Conservation (phyloP, 2,113 vertebrate genomes). For the Syngnathus typhle region DNA sequence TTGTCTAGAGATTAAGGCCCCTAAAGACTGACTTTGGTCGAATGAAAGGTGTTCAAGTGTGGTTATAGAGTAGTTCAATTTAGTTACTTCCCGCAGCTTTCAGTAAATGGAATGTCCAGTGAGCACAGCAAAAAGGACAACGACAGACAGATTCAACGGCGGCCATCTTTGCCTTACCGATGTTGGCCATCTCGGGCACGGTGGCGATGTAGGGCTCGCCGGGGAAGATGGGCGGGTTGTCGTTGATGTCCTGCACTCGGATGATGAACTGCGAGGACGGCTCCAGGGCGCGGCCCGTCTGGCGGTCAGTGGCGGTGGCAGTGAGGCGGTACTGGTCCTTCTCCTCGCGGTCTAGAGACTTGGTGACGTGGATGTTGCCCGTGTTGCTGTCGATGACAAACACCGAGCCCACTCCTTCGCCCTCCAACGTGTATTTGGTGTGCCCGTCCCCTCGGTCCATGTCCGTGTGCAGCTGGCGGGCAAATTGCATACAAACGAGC, state of each 20-base stretch:
- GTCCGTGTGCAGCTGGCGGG: slow-evolving; percentile 81
- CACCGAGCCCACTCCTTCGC: slow-evolving; percentile 85
- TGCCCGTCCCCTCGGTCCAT: slow-evolving; percentile 80
- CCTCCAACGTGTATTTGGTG: slow-evolving; percentile 80
- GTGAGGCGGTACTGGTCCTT: slow-evolving; percentile 83
- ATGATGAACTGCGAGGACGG: slow-evolving; percentile 86
- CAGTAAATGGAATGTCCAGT: too few species aligned
- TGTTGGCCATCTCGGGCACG: slow-evolving; percentile 85
- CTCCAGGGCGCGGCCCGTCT: slow-evolving; percentile 80
- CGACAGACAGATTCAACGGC: too few species aligned
- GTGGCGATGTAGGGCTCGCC: slow-evolving; percentile 76
- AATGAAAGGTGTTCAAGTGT: too few species aligned
- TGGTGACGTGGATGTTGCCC: slow-evolving; percentile 87
- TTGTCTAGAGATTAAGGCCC: too few species aligned
- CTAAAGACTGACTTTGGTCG: too few species aligned
- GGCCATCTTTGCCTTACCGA: slow-evolving; percentile 54
- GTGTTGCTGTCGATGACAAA: slow-evolving; percentile 86
- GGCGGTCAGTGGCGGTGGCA: slow-evolving; percentile 79
- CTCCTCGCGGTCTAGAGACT: slow-evolving; percentile 84
- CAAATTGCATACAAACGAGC: slow-evolving; percentile 16
- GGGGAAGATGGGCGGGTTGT: slow-evolving; percentile 83
- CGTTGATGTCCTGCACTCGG: slow-evolving; percentile 88
- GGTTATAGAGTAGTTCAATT: too few species aligned
- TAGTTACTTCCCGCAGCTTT: too few species aligned
- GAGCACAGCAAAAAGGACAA: too few species aligned